These are phyloP conservation scores for Drosophila paramelanica DNA, from an alignment of 2,888 invertebrate species.

Conservation along the genomic window DNA sequence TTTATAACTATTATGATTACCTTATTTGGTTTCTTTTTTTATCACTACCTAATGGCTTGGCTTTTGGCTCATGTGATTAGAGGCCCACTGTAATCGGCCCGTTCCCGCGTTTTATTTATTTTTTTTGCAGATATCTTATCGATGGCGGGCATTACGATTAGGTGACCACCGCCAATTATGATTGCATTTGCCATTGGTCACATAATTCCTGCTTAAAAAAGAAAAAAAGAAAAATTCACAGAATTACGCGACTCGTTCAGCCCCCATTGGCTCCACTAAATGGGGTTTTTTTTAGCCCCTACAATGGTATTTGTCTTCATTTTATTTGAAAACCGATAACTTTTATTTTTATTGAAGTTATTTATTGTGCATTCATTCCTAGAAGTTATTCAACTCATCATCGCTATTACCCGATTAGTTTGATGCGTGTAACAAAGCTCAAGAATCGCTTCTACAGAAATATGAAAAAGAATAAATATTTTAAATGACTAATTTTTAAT, in stretches of 20 bases:
- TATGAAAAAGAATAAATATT: no score
- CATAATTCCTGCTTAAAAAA: no score
- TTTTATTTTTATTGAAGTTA: no score
- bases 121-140: constrained; percentile 47
- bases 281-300: background rate
- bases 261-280: no score
- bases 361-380: background rate
- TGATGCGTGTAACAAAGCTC: no score
- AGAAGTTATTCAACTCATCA: background rate
- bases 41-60: constrained; percentile 26
- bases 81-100: background rate
- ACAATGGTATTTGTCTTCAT: no score
- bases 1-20: constrained; percentile 20
- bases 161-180: constrained; percentile 42
- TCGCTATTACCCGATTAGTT: background rate
- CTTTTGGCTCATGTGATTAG: constrained; percentile 30
- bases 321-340: no score
- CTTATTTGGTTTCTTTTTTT: constrained; percentile 12
- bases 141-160: constrained; percentile 19
- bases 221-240: background rate
- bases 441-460: no score
- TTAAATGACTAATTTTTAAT: no score
- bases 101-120: background rate
- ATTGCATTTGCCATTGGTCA: background rate
- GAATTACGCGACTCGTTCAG: no score